A percentile compares a stretch with the other conserved stretches of the same genome.
Evolutionary conservation across 2,797 vertebrate species (phyloP).

Genomic region (Chanos chanos): DNA sequence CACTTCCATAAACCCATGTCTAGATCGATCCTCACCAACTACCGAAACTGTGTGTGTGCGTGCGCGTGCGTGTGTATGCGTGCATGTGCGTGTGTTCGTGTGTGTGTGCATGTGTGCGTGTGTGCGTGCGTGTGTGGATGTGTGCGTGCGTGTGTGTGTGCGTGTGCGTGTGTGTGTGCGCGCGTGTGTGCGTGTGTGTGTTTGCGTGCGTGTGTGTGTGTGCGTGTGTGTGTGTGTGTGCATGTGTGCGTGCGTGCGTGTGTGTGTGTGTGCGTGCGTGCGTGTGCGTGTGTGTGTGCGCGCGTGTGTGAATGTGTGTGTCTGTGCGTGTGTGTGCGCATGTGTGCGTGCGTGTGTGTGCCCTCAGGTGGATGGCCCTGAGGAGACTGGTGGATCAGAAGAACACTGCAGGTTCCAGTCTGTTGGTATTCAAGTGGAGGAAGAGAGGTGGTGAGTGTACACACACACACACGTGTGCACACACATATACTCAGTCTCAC

Average conservation of each 20-base stretch:
- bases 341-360: neutral
- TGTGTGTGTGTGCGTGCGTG: too few relatives aligned
- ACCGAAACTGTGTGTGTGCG: neutral
- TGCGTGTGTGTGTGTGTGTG: constrained; percentile 69
- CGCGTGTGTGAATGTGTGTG: neutral
- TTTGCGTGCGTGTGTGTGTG: too few relatives aligned
- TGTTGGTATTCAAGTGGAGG: constrained; percentile 94
- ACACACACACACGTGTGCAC: constrained; percentile 1
- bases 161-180: constrained; percentile 80
- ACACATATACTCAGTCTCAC: neutral
- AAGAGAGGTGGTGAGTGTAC: constrained; percentile 86
- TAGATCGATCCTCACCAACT: neutral
- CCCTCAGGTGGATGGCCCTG: constrained; percentile 88
- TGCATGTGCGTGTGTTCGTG: too few relatives aligned
- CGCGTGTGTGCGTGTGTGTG: neutral
- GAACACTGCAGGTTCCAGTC: constrained; percentile 92
- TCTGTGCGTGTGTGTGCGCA: constrained; percentile 12
- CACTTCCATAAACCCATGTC: neutral
- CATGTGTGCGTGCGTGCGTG: constrained; percentile 62
- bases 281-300: too few relatives aligned
- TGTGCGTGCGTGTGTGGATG: constrained; percentile 80
- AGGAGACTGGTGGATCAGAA: constrained; percentile 75
- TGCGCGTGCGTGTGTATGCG: too few relatives aligned
- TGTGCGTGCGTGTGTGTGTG: neutral
- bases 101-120: constrained; percentile 69